Evolutionary conservation across 2,797 vertebrate species (phyloP), one percentile per base, ranked within the genome.

Genomic region (Dipus sagitta): DNA sequence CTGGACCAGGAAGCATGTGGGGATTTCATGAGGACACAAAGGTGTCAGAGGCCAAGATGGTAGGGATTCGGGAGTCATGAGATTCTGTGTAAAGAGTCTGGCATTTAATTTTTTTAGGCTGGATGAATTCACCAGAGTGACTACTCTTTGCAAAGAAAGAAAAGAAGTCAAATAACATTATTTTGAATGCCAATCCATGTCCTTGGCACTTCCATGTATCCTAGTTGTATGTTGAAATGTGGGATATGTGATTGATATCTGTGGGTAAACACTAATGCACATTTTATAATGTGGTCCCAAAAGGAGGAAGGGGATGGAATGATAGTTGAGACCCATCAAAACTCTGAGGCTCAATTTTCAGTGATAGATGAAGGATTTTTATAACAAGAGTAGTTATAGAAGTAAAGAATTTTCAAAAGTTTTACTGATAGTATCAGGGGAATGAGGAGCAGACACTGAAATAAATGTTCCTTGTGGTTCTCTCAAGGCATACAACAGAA

Each of bases 141-240:
- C n/a, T 65, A 72, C 54, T 9, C 34, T 77, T 18, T 32, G 0
- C n/a, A 90, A 52, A 32, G 5, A 90, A 85, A 42, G 34, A 28
- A 62, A 81, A 76, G 20, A 80, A 71, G 88, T 78, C 18, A 88
- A 87, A 21, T 90, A 68, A 65, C 67, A 82, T 67, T 82, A n/a
- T 74, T 14, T 42, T 83, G 74, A 80, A 2, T 84, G 28, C 9
- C 24, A 74, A 10, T 88, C 47, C 85, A 85, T 34, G 20, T 64
- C 58, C 30, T 71, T 87, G 7, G 6, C 6, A 54, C 34, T 72
- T 81, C 26, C 12, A 28, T 20, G 38, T 60, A 47, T 92, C 85
- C 24, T 60, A 38, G 12, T 87, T 77, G 23, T 87, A 23, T 62
- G 2, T 52, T 92, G 13, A 21, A 92, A 90, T 47, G 62, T 80